Evolutionary conservation across 2,888 invertebrate species (phyloP).

Genomic region (Cistogaster globosa): DNA sequence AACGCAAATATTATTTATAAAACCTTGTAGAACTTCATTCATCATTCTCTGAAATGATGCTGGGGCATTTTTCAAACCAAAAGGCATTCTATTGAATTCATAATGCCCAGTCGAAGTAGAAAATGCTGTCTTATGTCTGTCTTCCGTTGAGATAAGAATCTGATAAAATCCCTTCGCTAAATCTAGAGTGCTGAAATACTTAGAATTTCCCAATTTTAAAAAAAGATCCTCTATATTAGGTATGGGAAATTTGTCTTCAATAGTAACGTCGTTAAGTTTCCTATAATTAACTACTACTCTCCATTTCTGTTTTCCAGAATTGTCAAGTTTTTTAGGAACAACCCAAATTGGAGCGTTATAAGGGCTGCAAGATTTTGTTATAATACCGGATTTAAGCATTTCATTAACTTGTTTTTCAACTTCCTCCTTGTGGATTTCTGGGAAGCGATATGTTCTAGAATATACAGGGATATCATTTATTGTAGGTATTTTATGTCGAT

Average conservation of each 20-base stretch:
- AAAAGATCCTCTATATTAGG: conserved; percentile 17
- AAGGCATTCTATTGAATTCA: no score
- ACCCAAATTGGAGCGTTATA: conserved; percentile 61
- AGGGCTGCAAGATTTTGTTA: conserved; percentile 60
- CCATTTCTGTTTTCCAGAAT: conserved; percentile 63
- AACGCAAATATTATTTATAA: no score
- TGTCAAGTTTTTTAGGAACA: conserved; percentile 33
- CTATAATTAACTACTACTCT: conserved; percentile 66
- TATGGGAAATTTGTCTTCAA: conserved; percentile 70
- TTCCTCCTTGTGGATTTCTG: conserved; percentile 60
- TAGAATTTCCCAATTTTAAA: no score
- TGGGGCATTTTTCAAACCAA: no score
- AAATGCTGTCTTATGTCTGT: no score
- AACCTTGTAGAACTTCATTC: no score
- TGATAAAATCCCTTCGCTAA: no score
- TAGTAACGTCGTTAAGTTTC: conserved; percentile 46
- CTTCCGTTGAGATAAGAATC: no score
- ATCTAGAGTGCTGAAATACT: no score
- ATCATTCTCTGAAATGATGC: no score
- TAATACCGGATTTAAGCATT: conserved; percentile 65
- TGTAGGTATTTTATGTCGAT: conserved; percentile 52
- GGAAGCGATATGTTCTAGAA: conserved; percentile 58
- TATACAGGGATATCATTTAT: conserved; percentile 57
- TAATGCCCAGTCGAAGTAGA: no score
- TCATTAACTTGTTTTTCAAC: conserved; percentile 64